phyloP scores from a whole-genome alignment of 1,140 invertebrate species.

The Pygmarrhopalites habei region DNA sequence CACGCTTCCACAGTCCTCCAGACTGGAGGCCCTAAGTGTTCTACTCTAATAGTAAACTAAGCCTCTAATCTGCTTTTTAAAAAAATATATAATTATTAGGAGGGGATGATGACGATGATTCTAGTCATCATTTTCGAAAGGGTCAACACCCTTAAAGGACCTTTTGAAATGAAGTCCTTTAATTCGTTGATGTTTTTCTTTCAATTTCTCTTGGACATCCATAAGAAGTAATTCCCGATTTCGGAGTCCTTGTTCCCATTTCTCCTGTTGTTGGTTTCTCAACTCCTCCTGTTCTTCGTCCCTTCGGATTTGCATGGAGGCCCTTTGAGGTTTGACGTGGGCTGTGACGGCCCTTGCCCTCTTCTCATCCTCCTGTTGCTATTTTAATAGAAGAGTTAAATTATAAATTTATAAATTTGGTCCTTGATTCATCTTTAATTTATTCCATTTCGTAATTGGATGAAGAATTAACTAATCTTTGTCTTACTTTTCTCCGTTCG shows the following conservation, averaged over 20 bases:
- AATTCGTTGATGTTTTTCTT: slow-evolving; percentile 4
- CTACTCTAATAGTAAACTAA: neutral
- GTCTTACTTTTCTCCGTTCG: neutral
- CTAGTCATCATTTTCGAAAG: neutral
- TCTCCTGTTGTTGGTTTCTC: neutral
- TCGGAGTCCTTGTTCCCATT: neutral
- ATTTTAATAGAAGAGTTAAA: neutral
- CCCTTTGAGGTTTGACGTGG: neutral
- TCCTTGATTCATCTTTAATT: too few relatives aligned
- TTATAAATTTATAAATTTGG: too few relatives aligned
- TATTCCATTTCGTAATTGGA: too few relatives aligned
- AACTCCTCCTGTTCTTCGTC: neutral
- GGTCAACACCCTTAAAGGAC: neutral
- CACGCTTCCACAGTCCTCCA: too few relatives aligned
- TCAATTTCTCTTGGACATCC: neutral
- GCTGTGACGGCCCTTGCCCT: neutral
- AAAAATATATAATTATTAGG: neutral
- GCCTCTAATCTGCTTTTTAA: neutral
- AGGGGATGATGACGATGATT: neutral
- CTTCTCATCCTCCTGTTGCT: slow-evolving; percentile 6
- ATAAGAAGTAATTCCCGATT: neutral
- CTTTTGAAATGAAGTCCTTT: slow-evolving; percentile 5
- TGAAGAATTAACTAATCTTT: too few relatives aligned
- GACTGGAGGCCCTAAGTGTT: too few relatives aligned
- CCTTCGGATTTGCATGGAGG: neutral